Evolutionary conservation across 2,888 invertebrate genomes (phyloP).

Genomic region (Hedya salicella): DNA sequence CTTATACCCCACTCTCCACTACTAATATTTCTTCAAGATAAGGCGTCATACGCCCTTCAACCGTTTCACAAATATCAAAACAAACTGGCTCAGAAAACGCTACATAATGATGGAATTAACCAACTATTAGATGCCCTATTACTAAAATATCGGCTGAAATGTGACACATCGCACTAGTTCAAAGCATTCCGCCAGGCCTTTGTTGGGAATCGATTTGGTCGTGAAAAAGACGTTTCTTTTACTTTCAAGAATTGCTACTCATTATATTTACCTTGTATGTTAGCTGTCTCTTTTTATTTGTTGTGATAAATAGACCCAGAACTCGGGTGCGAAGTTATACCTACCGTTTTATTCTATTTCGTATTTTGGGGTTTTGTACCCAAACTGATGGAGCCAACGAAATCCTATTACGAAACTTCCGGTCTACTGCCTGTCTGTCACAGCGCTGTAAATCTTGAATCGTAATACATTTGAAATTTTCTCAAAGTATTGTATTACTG

Average conservation of each 20-base stretch:
- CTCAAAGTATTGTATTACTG: too few species aligned
- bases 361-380: too few species aligned
- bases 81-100: neutral
- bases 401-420: too few species aligned
- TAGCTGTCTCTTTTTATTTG: neutral
- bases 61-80: too few species aligned
- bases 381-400: too few species aligned
- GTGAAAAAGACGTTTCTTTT: constrained; percentile 14
- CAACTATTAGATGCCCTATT: constrained; percentile 2
- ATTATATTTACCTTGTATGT: constrained; percentile 12
- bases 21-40: too few species aligned
- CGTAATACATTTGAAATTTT: too few species aligned
- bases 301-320: neutral
- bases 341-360: neutral
- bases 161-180: constrained; percentile 18
- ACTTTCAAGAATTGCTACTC: constrained; percentile 9
- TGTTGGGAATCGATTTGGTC: constrained; percentile 17
- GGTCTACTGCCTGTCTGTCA: too few species aligned
- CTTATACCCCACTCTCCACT: too few species aligned
- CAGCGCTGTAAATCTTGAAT: too few species aligned
- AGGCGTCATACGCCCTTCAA: too few species aligned
- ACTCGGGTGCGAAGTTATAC: neutral
- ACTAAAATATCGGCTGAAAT: constrained; percentile 15
- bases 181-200: constrained; percentile 9
- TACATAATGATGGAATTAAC: neutral